Percentiles rank a stretch among this genome's conserved stretches.
phyloP scores from a whole-genome alignment of 2,797 vertebrate species.

The Pterois miles region DNA sequence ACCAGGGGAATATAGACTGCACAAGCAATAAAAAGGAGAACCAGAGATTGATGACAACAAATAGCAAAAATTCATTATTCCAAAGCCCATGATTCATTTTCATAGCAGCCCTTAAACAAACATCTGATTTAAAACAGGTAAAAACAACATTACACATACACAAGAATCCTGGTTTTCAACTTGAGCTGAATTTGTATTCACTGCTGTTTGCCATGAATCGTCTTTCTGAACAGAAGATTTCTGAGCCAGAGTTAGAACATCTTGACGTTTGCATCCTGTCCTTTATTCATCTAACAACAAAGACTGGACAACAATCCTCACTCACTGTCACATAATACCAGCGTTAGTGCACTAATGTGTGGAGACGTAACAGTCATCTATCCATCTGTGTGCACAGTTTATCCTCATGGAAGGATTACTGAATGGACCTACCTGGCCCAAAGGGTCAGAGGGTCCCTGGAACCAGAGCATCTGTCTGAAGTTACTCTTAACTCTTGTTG shows the following conservation, averaged over 20 bases:
- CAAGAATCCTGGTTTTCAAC: slow-evolving; percentile 18
- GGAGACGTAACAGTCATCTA: background rate
- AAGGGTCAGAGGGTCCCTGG: background rate
- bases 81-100: slow-evolving; percentile 10
- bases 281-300: slow-evolving; percentile 20
- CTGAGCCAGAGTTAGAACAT: slow-evolving; percentile 7
- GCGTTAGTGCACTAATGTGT: background rate
- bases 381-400: background rate
- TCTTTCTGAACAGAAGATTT: slow-evolving; percentile 11
- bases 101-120: background rate
- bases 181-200: slow-evolving; percentile 27
- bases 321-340: background rate
- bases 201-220: slow-evolving; percentile 1
- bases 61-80: slow-evolving; percentile 15
- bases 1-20: slow-evolving; percentile 24
- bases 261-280: slow-evolving; percentile 7
- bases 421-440: background rate
- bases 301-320: slow-evolving; percentile 26
- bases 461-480: background rate
- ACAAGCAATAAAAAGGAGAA: slow-evolving; percentile 9
- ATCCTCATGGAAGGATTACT: background rate
- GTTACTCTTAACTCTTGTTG: background rate
- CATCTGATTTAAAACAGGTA: slow-evolving; percentile 9
- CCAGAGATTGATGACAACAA: slow-evolving; percentile 33
- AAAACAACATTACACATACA: slow-evolving; percentile 3